phyloP scores from a whole-genome alignment of 2,888 invertebrate species.

The Petrolisthes cinctipes region DNA sequence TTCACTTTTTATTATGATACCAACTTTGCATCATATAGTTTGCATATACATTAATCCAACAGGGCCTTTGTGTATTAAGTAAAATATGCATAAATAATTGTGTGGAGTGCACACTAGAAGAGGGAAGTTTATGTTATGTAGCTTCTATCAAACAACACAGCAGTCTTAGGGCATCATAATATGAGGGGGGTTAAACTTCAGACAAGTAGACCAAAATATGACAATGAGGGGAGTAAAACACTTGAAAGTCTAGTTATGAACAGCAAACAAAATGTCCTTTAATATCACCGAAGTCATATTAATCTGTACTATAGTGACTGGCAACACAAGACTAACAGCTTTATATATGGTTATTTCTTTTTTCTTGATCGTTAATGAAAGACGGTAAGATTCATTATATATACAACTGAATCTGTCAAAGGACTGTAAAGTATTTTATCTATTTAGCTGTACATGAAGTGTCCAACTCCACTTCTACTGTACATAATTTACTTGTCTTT shows the following conservation, averaged over 20 bases:
- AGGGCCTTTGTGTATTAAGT: background rate
- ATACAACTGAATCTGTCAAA: background rate
- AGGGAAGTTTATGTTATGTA: background rate
- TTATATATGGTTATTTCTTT: background rate
- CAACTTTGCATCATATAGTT: constrained; percentile 6
- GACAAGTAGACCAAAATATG: background rate
- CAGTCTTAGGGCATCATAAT: background rate
- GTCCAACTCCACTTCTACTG: background rate
- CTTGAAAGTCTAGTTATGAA: background rate
- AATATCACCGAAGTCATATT: background rate
- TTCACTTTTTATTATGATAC: background rate
- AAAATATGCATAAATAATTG: background rate
- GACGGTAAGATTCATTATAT: background rate
- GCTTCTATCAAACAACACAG: background rate
- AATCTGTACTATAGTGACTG: background rate
- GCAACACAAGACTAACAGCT: background rate
- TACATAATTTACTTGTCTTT: background rate
- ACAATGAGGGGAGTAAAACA: background rate
- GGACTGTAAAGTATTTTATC: background rate
- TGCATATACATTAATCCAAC: background rate
- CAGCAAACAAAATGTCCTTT: background rate
- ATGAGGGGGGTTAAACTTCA: background rate
- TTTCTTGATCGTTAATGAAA: background rate
- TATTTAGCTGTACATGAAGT: background rate
- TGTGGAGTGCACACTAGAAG: background rate